Percentiles rank a stretch among this genome's conserved stretches.
These are phyloP conservation scores for Psix sp. DNA, from an alignment of 1,140 invertebrate species.

Conservation along the genomic window DNA sequence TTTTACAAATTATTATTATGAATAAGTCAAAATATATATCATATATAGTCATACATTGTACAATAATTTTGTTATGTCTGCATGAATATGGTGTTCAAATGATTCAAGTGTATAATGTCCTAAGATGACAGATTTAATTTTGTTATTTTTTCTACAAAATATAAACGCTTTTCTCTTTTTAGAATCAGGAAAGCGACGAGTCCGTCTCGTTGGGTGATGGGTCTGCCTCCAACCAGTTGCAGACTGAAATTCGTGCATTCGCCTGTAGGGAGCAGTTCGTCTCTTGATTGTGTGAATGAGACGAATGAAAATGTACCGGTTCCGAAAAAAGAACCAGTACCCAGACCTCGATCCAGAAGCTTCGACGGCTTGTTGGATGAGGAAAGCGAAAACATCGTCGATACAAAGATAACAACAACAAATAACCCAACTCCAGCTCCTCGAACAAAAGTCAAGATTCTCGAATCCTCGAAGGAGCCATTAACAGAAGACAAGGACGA, in stretches of 20 bases:
- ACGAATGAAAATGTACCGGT: slow-evolving; percentile 41
- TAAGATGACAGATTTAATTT: no score
- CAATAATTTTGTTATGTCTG: no score
- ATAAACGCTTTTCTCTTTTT: slow-evolving; percentile 52
- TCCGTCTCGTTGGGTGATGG: slow-evolving; percentile 79
- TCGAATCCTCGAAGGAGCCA: slow-evolving; percentile 1
- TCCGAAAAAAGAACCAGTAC: slow-evolving; percentile 59
- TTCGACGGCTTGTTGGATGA: slow-evolving; percentile 81
- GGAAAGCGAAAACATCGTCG: slow-evolving; percentile 48
- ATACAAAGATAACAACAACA: slow-evolving; percentile 27
- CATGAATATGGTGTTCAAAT: no score
- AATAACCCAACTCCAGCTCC: slow-evolving; percentile 32
- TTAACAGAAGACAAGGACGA: slow-evolving; percentile 44
- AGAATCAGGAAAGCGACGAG: slow-evolving; percentile 82
- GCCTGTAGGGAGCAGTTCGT: slow-evolving; percentile 59
- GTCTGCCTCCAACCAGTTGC: slow-evolving; percentile 66
- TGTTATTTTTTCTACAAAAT: not conserved
- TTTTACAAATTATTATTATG: no score
- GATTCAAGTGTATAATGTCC: not conserved
- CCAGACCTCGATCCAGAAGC: slow-evolving; percentile 80
- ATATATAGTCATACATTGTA: no score
- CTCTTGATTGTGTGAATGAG: slow-evolving; percentile 64
- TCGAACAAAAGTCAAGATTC: slow-evolving; percentile 16
- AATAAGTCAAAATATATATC: no score
- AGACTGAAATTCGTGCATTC: slow-evolving; percentile 67